phyloP scores from a whole-genome alignment of 2,113 vertebrate genomes.

The Burhinus oedicnemus region DNA sequence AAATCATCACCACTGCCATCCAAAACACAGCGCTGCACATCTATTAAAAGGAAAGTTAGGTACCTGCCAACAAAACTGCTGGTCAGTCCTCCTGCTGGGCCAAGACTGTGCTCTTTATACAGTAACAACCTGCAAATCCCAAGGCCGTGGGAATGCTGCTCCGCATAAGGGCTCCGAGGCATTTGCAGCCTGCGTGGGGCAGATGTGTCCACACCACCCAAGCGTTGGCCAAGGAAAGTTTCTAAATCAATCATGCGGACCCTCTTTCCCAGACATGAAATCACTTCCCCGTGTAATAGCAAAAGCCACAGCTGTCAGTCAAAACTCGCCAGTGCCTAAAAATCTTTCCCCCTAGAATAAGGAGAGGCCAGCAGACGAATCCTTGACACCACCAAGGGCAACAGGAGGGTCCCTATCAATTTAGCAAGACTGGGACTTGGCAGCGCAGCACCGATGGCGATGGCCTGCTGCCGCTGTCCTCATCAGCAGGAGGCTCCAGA shows the following conservation, averaged over 20 bases:
- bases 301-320: not conserved
- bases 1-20: not conserved
- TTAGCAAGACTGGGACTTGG: accelerated
- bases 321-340: not conserved
- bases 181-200: not conserved
- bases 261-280: not conserved
- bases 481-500: accelerated
- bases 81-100: not conserved
- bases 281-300: not conserved
- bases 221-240: not conserved
- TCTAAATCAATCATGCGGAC: not conserved
- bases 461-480: accelerated
- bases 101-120: not conserved
- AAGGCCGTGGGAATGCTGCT: not conserved
- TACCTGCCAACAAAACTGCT: not conserved
- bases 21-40: not conserved
- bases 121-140: not conserved
- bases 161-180: accelerated
- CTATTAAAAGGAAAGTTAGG: not conserved
- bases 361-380: not conserved
- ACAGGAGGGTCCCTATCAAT: not conserved
- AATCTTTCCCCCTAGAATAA: accelerated
- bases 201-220: not conserved
- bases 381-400: not conserved
- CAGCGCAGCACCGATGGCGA: accelerated